Evolutionary conservation across 2,113 vertebrate genomes (phyloP).

Genomic region (Australoheros scitulus): DNA sequence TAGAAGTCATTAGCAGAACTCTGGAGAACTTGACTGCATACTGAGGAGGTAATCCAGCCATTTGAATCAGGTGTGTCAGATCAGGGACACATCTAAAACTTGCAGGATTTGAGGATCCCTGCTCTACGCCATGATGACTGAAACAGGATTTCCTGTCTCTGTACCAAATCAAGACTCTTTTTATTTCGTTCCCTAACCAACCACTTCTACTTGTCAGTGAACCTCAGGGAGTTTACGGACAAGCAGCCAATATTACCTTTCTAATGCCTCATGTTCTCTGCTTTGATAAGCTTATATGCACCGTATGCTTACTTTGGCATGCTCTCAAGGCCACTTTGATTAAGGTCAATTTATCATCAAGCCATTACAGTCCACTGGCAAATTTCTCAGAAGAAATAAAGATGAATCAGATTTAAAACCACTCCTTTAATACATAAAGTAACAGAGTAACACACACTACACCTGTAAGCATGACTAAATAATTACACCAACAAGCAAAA

Average conservation of each 20-base stretch:
- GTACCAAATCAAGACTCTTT: background rate
- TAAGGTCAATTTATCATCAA: background rate
- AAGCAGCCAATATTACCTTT: background rate
- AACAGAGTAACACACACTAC: background rate
- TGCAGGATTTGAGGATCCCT: too few species aligned
- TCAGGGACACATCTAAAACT: too few species aligned
- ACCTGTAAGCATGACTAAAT: background rate
- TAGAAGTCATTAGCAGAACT: too few species aligned
- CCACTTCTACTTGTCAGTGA: fast-evolving
- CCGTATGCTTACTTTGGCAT: background rate
- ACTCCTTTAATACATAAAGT: background rate
- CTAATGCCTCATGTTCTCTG: background rate
- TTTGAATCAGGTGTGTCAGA: too few species aligned
- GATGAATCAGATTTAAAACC: background rate
- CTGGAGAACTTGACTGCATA: too few species aligned
- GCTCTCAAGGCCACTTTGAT: background rate
- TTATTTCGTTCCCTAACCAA: background rate
- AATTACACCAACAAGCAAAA: background rate
- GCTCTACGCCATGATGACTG: background rate
- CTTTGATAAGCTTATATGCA: background rate
- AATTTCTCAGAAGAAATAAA: background rate
- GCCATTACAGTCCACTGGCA: background rate
- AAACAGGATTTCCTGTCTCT: background rate
- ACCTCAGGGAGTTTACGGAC: background rate
- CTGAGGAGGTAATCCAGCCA: too few species aligned